Percentiles rank a stretch among this genome's conserved stretches.
These are phyloP conservation scores for Falco punctatus DNA, from an alignment of 2,113 vertebrate genomes.

Conservation along the genomic window DNA sequence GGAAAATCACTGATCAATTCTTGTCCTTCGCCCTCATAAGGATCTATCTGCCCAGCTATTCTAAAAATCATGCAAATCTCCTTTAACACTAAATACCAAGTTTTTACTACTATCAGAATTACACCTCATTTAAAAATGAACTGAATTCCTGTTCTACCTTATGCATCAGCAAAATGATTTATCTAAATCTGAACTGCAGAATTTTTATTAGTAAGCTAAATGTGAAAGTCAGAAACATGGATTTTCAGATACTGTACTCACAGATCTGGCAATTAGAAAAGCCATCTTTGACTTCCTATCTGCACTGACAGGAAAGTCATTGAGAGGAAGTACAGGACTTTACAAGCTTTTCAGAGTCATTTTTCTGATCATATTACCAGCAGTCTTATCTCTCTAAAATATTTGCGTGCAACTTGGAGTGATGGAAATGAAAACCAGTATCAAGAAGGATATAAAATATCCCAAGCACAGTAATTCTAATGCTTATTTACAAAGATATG, in stretches of 20 bases:
- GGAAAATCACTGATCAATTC: not conserved
- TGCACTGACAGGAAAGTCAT: not conserved
- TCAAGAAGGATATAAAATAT: not conserved
- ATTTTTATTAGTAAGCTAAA: constrained; percentile 22
- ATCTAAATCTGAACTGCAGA: not conserved
- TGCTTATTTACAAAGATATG: not conserved
- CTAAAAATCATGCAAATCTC: not conserved
- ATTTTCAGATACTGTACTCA: not conserved
- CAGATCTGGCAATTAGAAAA: constrained; percentile 15
- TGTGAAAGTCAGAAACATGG: not conserved
- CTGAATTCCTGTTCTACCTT: not conserved
- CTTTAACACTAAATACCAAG: not conserved
- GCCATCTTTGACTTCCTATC: not conserved
- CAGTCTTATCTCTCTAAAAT: not conserved
- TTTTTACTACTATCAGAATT: not conserved
- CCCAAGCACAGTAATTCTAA: not conserved
- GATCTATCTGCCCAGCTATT: not conserved
- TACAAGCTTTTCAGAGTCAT: not conserved
- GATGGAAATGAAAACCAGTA: not conserved
- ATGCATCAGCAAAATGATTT: not conserved
- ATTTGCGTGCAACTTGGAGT: not conserved
- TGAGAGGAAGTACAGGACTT: not conserved
- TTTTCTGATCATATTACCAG: not conserved
- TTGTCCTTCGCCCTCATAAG: not conserved
- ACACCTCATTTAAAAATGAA: not conserved